Evolutionary conservation across 1,140 invertebrate genomes (phyloP).

Genomic region (Aphelenchoides fujianensis): DNA sequence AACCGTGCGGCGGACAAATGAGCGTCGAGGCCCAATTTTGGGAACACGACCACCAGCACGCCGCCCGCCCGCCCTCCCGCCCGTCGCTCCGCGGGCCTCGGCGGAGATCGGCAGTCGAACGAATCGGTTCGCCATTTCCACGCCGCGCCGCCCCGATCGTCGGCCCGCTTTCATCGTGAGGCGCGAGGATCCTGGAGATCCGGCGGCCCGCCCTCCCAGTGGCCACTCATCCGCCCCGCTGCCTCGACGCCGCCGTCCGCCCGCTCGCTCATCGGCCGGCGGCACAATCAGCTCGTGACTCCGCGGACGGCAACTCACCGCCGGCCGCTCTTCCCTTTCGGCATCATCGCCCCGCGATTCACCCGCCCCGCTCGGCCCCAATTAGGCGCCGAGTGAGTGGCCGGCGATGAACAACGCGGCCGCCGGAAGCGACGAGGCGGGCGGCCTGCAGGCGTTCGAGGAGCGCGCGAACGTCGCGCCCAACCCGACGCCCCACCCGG

Average conservation of each 20-base stretch:
- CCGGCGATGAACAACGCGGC: not conserved
- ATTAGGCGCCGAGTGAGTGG: not conserved
- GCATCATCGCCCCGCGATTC: not conserved
- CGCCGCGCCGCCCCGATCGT: not conserved
- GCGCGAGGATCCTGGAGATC: too few species aligned
- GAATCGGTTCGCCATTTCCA: not conserved
- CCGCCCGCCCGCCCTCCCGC: not conserved
- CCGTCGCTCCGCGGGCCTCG: too few species aligned
- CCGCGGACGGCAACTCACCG: not conserved
- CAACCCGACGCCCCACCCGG: not conserved
- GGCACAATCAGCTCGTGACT: not conserved
- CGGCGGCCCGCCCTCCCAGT: too few species aligned
- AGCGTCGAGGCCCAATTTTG: conserved; percentile 1
- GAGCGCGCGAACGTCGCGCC: not conserved
- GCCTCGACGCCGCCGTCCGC: too few species aligned
- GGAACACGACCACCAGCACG: not conserved
- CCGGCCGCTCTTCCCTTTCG: not conserved
- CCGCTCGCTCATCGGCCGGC: not conserved
- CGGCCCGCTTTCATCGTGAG: too few species aligned
- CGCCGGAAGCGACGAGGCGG: not conserved
- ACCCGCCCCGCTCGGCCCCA: not conserved
- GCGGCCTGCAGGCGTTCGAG: not conserved
- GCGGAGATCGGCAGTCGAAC: not conserved
- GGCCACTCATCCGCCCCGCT: too few species aligned
- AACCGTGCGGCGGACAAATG: not conserved